These are phyloP conservation scores for Atopsyche davidsoni DNA, from an alignment of 1,140 invertebrate species.

Conservation along the genomic window DNA sequence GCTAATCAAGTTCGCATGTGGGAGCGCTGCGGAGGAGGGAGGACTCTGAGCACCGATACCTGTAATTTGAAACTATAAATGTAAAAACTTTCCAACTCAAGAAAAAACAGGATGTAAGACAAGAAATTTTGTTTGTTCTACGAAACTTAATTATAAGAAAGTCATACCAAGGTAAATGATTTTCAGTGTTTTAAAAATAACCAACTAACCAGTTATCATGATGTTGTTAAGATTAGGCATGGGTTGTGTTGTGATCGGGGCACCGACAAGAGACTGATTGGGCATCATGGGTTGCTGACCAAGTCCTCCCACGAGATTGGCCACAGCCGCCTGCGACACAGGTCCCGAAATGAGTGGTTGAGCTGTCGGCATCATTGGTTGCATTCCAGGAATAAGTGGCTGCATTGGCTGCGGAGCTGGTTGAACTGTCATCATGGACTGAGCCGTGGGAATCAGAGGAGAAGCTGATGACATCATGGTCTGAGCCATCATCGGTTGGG, in stretches of 20 bases:
- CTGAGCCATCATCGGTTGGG: slow-evolving; percentile 33
- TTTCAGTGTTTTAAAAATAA: too few species aligned
- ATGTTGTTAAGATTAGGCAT: slow-evolving; percentile 7
- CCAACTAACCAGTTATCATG: background rate
- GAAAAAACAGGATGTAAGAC: too few species aligned
- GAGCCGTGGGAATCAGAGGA: slow-evolving; percentile 31
- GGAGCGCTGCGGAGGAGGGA: too few species aligned
- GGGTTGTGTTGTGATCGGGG: slow-evolving; percentile 14
- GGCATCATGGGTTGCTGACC: background rate
- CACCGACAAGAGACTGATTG: slow-evolving; percentile 1
- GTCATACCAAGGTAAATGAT: too few species aligned
- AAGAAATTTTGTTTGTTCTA: too few species aligned
- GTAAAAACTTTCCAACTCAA: too few species aligned
- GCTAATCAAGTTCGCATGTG: too few species aligned
- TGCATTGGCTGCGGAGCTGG: slow-evolving; percentile 31
- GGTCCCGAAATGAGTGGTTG: slow-evolving; percentile 27
- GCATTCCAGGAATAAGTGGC: slow-evolving; percentile 22
- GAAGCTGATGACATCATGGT: slow-evolving; percentile 31
- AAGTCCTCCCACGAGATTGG: background rate
- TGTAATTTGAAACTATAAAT: too few species aligned
- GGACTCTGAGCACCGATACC: too few species aligned
- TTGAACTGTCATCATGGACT: slow-evolving; percentile 24
- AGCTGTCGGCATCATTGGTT: slow-evolving; percentile 20
- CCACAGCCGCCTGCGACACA: slow-evolving; percentile 1
- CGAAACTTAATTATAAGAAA: too few species aligned